Evolutionary conservation across 1,140 invertebrate genomes (phyloP).

Genomic region (Vanessa atalanta): DNA sequence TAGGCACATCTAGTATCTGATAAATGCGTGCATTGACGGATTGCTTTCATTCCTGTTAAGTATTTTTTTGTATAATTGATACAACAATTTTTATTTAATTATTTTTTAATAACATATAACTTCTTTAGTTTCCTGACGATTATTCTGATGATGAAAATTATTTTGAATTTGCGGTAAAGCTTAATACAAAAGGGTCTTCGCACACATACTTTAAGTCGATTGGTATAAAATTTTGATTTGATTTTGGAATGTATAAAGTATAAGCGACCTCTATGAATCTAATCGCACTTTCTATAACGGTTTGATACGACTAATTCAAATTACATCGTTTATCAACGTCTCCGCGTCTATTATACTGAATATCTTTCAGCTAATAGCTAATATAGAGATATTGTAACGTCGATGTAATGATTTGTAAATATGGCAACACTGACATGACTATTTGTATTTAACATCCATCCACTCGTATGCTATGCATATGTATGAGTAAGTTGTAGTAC

Average conservation of each 20-base stretch:
- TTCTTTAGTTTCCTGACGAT: too few relatives aligned
- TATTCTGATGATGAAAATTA: too few relatives aligned
- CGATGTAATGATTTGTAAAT: constrained; percentile 39
- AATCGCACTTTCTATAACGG: constrained; percentile 40
- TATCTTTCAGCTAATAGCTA: constrained; percentile 31
- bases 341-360: constrained; percentile 32
- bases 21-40: too few relatives aligned
- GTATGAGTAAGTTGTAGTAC: too few relatives aligned
- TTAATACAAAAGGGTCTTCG: too few relatives aligned
- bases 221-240: too few relatives aligned
- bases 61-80: too few relatives aligned
- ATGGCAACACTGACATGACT: constrained; percentile 25
- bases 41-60: too few relatives aligned
- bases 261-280: constrained; percentile 30
- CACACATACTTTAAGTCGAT: background rate
- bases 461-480: background rate
- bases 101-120: too few relatives aligned
- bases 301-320: constrained; percentile 37
- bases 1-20: too few relatives aligned
- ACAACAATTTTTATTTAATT: too few relatives aligned
- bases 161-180: too few relatives aligned
- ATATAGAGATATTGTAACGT: constrained; percentile 30
- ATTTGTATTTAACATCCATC: background rate
- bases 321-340: constrained; percentile 41
- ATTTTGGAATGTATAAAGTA: constrained; percentile 4